A percentile compares a stretch with the other conserved stretches of the same genome.
These are phyloP conservation scores for Drosophila multiciliata DNA, from an alignment of 2,888 invertebrate species.

Conservation along the genomic window DNA sequence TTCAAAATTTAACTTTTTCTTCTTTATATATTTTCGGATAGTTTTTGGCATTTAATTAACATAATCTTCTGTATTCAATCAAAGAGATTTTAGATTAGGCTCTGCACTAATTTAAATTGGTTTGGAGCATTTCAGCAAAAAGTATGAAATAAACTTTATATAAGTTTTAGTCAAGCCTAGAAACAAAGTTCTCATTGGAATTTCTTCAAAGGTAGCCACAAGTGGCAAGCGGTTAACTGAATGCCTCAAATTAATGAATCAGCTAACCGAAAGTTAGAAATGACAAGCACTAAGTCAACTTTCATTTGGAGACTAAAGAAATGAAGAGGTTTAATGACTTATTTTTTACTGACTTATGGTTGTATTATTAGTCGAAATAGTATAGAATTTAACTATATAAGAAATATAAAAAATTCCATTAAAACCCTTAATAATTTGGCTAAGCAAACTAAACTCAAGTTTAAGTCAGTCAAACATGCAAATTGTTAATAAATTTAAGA, in stretches of 20 bases:
- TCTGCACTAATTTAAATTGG: background rate
- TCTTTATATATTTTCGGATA: slow-evolving; percentile 32
- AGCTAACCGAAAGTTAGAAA: background rate
- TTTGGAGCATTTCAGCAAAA: background rate
- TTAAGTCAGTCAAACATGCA: background rate
- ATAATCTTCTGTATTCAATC: slow-evolving; percentile 39
- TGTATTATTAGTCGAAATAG: background rate
- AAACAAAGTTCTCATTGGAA: background rate
- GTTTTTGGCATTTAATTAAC: slow-evolving; percentile 60
- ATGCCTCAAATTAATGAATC: background rate
- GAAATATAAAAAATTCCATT: background rate
- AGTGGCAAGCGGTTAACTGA: background rate
- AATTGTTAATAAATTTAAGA: slow-evolving; percentile 18
- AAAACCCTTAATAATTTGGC: background rate
- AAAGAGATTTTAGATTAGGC: slow-evolving; percentile 10
- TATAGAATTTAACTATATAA: background rate
- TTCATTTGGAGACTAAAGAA: background rate
- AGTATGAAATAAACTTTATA: background rate
- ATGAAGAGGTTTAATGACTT: background rate
- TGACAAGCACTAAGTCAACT: background rate
- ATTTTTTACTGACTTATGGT: background rate
- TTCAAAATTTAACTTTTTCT: slow-evolving; percentile 24
- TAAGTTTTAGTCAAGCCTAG: background rate
- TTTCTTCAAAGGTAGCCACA: slow-evolving; percentile 16
- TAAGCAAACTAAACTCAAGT: slow-evolving; percentile 7